Base-by-base conservation (phyloP, 2,113 vertebrate genomes). In the Pluvialis apricaria region DNA sequence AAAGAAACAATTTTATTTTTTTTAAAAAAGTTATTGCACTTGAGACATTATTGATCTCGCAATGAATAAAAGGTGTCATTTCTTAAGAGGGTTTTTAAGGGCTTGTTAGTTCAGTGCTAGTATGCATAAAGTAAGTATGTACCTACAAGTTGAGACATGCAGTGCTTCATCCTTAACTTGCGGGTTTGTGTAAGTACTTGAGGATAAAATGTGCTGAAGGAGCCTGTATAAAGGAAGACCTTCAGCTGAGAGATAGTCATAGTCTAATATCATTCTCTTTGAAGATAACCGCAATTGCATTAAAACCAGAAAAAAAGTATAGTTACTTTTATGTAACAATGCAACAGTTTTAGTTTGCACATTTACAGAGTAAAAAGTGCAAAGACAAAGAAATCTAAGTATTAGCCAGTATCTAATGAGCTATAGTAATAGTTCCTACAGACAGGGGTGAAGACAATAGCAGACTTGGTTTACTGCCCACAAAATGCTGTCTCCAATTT, bases 121-220 rank as follows among this genome's bases (percentile, higher is more conserved):
- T n/a, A 75, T 58, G 15, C 29, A 26, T 64, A 51, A 44, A 42
- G 22, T 71, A 42, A n/a, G 7, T 58, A 51, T 15, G 13, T 36
- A 61, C 18, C 40, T 73, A 28, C 44, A 84, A 51, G 32, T 2
- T 84, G n/a, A 71, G 20, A 86, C 29, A 36, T 34, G 38, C 15
- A 64, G 32, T 28, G 7, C n/a, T 81, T 81, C 38, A n/a, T 58
- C 20, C 49, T 81, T 64, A 78, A 68, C 11, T 54, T 70, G 18
- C 52, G 16, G 47, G 8, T 77, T 93, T 75, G 16, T 68, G 11
- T 42, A 47, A 60, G 42, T 68, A 26, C 17, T 68, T 45, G 61
- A 76, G 13, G 44, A 88, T 76, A 49, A 0, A 0, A 15, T 1
- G 1, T 75, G 9, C 42, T 84, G 38, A 86, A 71, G 38, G 4